Conservation (phyloP, 2,797 vertebrate species). For the Cryptoprocta ferox region DNA sequence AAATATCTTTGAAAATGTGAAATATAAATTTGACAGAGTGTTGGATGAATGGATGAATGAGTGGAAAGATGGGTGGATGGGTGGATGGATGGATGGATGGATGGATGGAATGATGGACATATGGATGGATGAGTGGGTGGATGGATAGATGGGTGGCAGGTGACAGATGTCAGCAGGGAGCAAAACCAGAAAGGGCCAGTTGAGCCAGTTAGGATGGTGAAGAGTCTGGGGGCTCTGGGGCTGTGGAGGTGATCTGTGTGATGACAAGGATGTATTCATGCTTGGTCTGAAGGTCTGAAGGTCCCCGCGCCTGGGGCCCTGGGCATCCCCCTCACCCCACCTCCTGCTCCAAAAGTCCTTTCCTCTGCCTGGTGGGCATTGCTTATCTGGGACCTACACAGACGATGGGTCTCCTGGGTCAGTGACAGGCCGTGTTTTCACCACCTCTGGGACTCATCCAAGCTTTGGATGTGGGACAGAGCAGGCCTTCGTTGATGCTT, state of each 20-base stretch:
- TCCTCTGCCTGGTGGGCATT: not conserved
- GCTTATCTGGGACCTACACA: not conserved
- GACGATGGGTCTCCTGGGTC: not conserved
- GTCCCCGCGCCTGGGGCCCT: too few relatives aligned
- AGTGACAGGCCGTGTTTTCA: rapidly evolving
- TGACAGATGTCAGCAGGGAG: rapidly evolving
- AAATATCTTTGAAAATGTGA: not conserved
- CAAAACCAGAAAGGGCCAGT: not conserved
- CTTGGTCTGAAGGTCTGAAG: not conserved
- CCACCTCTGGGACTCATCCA: not conserved
- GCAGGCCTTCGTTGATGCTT: rapidly evolving
- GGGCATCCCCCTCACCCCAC: rapidly evolving
- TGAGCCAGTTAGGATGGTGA: rapidly evolving
- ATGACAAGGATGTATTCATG: rapidly evolving
- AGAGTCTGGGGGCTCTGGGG: not conserved
- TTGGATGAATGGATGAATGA: not conserved
- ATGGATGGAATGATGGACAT: not conserved
- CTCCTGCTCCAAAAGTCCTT: not conserved
- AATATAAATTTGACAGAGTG: not conserved
- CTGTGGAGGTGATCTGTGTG: rapidly evolving
- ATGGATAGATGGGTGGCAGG: too few relatives aligned
- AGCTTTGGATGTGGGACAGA: not conserved
- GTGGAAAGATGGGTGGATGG: not conserved
- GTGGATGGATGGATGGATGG: not conserved
- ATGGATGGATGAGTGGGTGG: too few relatives aligned